Evolutionary conservation across 2,797 vertebrate genomes (phyloP), one percentile per base, ranked within the genome.

Genomic region (Chiroxiphia lanceolata): DNA sequence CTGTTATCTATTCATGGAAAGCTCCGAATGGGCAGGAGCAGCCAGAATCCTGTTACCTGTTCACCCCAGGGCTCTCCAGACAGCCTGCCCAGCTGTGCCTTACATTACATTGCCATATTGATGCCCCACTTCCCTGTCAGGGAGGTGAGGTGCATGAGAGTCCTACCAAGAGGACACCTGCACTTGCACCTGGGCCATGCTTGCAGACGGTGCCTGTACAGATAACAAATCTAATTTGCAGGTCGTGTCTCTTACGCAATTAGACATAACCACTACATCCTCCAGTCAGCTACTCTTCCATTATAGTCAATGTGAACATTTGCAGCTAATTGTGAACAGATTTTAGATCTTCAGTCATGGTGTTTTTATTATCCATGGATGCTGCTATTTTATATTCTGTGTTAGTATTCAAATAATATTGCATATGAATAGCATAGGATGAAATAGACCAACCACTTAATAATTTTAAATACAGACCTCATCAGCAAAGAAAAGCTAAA

Each of bases 401-500:
- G 92, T 92, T 94, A 96, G 53, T 95, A 87, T 77, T 93, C 64
- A 93, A 96, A 87, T 89, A 90, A 86, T 94, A 85, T 48, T 84
- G 71, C 85, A 48, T 94, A 97, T 69, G 56, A 87, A 87, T 84
- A 97, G 94, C 67, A 91, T 96, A 93, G 91, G 60, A 92, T 91
- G 63, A 91, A 93, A 77, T 54, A 95, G 53, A 90, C 83, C 75
- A 64, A 93, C 19, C 64, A 75, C 50, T 92, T 90, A 94, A 77
- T 96, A 87, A 93, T 95, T 92, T 95, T 89, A 96, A 90, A 80
- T 68, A 59, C 75, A 94, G 86, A 96, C 90, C 86, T 96, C 91
- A 90, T 94, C 95, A 94, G 81, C 70, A 94, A 90, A 93, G 76
- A 75, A 93, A 93, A 94, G 77, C 82, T 88, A 85, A 72, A 59